These are phyloP conservation scores for Darevskia nairensis DNA, from an alignment of 2,797 vertebrate species.

Conservation along the genomic window DNA sequence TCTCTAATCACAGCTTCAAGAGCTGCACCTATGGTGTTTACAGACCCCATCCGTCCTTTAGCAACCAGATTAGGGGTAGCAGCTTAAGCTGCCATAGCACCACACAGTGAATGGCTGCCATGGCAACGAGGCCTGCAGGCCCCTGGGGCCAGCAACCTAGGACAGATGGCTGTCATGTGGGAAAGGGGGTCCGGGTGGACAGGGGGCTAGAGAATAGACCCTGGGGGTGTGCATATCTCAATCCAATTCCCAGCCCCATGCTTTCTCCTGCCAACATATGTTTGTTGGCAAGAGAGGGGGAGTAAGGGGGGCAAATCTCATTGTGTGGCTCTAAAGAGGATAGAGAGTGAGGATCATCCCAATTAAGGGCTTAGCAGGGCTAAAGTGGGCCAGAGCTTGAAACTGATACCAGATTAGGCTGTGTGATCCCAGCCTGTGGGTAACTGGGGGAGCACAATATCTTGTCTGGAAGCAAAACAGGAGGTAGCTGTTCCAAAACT, in stretches of 20 bases:
- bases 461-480: conserved; percentile 28
- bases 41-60: not conserved
- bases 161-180: conserved; percentile 49
- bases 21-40: not conserved
- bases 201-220: conserved; percentile 4
- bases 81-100: conserved; percentile 8
- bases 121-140: conserved; percentile 18
- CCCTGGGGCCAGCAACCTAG: conserved; percentile 15
- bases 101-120: conserved; percentile 13
- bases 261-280: conserved; percentile 39
- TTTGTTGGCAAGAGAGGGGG: conserved; percentile 24
- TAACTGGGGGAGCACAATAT: conserved; percentile 28
- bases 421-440: conserved; percentile 15
- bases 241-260: conserved; percentile 22
- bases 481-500: not conserved
- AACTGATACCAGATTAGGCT: conserved; percentile 41
- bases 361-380: conserved; percentile 66
- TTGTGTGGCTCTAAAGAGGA: conserved; percentile 38
- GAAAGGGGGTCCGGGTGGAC: conserved; percentile 19
- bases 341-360: conserved; percentile 51
- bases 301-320: conserved; percentile 33
- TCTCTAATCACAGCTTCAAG: not conserved
- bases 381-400: conserved; percentile 52
- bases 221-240: conserved; percentile 19
- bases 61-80: conserved; percentile 18